Conservation (phyloP, 2,797 vertebrate genomes). For the Urosaurus nigricauda region DNA sequence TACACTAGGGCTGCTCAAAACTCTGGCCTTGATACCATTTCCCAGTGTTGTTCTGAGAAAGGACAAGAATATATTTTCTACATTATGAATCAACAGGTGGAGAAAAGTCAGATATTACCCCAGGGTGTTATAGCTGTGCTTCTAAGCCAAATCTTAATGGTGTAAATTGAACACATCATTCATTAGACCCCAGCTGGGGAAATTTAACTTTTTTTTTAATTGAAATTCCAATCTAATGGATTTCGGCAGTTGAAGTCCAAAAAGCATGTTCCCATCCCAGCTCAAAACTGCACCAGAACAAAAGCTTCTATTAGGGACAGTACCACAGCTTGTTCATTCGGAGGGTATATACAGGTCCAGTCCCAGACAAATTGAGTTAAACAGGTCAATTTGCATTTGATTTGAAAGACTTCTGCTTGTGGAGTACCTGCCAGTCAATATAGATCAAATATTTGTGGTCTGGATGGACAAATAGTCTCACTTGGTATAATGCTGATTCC, state of each 20-base stretch:
- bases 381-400: not conserved
- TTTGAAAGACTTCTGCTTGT: not conserved
- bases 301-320: not conserved
- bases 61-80: not conserved
- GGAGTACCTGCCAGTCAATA: not conserved
- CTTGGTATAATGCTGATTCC: not conserved
- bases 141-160: not conserved
- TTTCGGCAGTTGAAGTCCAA: too few species aligned
- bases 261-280: too few species aligned
- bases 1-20: not conserved
- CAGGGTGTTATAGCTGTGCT: not conserved
- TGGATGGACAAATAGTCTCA: not conserved
- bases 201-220: too few species aligned
- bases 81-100: too few species aligned
- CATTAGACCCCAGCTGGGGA: not conserved
- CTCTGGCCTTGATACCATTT: not conserved
- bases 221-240: too few species aligned
- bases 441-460: too few species aligned
- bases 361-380: too few species aligned
- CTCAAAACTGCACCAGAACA: not conserved
- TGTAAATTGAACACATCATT: not conserved
- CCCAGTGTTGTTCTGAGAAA: not conserved
- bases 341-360: not conserved
- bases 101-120: not conserved
- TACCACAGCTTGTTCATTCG: not conserved